phyloP scores from a whole-genome alignment of 2,113 vertebrate genomes.

The Phaethornis superciliosus region DNA sequence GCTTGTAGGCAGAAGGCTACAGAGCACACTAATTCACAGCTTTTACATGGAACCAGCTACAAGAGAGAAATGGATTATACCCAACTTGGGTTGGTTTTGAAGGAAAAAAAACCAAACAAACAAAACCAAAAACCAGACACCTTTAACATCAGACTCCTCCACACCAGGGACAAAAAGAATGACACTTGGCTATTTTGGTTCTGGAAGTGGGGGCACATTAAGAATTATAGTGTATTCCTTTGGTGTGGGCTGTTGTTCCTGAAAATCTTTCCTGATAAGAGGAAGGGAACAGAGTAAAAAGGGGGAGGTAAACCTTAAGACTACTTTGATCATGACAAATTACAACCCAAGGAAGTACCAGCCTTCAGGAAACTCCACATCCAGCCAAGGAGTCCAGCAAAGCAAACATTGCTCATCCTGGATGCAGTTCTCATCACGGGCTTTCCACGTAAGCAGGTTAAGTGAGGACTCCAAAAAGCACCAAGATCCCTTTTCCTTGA shows the following conservation, averaged over 20 bases:
- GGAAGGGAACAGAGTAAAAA: not conserved
- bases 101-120: not conserved
- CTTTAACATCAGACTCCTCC: not conserved
- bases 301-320: not conserved
- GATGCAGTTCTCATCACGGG: not conserved
- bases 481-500: not conserved
- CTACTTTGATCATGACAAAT: not conserved
- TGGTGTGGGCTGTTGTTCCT: constrained; percentile 24
- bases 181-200: not conserved
- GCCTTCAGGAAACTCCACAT: not conserved
- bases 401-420: not conserved
- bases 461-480: not conserved
- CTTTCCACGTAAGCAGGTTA: not conserved
- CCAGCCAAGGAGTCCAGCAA: not conserved
- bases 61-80: not conserved
- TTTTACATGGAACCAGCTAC: constrained; percentile 65
- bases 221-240: constrained; percentile 17
- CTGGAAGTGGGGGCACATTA: not conserved
- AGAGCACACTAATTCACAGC: constrained; percentile 74
- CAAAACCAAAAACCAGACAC: not conserved
- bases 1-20: constrained; percentile 40
- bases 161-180: not conserved
- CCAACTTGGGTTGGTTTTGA: not conserved
- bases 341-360: not conserved
- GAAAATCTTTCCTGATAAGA: constrained; percentile 5